Percentiles rank a stretch among this genome's conserved stretches.
Conservation (phyloP, 2,113 vertebrate species). For the Pedetes capensis region DNA sequence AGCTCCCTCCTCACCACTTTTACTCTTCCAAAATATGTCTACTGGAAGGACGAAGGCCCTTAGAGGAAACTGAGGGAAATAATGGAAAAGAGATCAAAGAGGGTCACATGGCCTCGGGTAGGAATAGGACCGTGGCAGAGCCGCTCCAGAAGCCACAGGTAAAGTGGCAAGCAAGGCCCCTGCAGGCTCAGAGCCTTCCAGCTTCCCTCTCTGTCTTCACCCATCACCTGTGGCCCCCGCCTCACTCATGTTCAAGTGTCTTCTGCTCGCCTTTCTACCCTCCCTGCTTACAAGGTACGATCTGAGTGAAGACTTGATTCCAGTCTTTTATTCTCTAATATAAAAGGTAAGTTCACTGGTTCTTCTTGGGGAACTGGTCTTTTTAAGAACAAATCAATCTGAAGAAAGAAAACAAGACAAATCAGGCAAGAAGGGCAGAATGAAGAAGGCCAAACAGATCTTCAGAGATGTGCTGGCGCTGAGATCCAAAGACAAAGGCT, state of each 20-base stretch:
- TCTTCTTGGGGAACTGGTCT: background rate
- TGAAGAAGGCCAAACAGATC: background rate
- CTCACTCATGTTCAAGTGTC: background rate
- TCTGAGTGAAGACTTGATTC: background rate
- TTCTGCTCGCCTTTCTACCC: background rate
- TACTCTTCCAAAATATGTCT: background rate
- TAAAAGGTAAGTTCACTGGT: background rate
- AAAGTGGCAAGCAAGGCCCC: background rate
- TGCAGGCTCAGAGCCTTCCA: background rate
- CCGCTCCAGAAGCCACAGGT: background rate
- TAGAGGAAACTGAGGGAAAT: background rate
- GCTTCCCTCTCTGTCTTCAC: background rate
- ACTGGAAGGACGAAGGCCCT: background rate
- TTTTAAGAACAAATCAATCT: background rate
- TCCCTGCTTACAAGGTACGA: background rate
- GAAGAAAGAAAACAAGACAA: background rate
- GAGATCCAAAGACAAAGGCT: background rate
- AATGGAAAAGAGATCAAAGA: background rate
- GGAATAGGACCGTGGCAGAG: background rate
- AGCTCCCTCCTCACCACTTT: background rate
- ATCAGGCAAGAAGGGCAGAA: background rate
- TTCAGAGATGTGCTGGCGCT: background rate
- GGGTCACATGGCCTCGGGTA: background rate
- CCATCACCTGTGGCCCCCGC: background rate
- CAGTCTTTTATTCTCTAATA: conserved; percentile 15